A percentile compares a stretch with the other conserved stretches of the same genome.
Conservation (phyloP, 2,888 invertebrate species). For the Hyles lineata region DNA sequence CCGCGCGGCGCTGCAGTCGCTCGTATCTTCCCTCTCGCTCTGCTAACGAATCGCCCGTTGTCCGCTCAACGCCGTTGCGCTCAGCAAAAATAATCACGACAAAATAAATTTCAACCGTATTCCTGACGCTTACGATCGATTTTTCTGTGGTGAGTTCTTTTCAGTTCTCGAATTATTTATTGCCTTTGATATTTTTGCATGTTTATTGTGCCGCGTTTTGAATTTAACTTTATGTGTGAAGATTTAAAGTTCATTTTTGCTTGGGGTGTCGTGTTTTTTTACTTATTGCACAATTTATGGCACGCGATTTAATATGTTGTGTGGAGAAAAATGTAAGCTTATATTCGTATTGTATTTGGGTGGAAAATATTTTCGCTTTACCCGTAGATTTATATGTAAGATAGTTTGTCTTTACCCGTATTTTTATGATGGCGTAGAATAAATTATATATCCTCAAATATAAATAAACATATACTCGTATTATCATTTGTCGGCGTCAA, state of each 20-base stretch:
- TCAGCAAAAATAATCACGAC: neutral
- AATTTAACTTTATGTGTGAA: neutral
- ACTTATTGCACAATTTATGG: neutral
- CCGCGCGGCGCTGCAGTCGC: constrained; percentile 7
- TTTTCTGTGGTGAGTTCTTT: neutral
- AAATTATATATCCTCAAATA: neutral
- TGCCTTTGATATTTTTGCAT: constrained; percentile 11
- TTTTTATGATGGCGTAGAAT: neutral
- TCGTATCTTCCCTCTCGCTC: constrained; percentile 21
- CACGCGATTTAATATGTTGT: neutral
- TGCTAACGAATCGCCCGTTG: constrained; percentile 25
- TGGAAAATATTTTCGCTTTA: neutral
- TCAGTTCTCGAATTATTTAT: neutral
- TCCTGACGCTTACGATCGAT: neutral
- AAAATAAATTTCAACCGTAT: constrained; percentile 2
- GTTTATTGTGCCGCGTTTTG: neutral
- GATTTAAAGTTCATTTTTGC: neutral
- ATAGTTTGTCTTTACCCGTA: no score
- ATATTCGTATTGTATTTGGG: neutral
- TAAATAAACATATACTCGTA: no score
- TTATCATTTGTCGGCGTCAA: no score
- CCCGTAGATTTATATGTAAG: neutral
- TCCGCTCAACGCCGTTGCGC: constrained; percentile 22
- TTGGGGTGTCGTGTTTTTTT: neutral
- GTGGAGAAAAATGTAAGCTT: neutral